These are phyloP conservation scores for Coelogynopora nodosa DNA, from an alignment of 2,888 invertebrate genomes.

Conservation along the genomic window DNA sequence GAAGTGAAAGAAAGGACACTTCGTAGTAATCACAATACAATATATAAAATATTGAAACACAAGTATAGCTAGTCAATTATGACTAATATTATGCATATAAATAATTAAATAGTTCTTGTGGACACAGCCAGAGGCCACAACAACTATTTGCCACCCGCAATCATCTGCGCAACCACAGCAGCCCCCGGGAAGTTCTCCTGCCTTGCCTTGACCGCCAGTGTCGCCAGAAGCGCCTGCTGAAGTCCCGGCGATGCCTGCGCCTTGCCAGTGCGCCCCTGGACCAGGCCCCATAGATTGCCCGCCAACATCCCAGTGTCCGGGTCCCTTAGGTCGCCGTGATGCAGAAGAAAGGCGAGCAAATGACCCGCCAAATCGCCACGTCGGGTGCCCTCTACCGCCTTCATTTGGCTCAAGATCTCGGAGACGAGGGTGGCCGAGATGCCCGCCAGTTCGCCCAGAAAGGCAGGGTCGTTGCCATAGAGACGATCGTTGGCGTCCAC, in stretches of 20 bases:
- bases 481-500: constrained; percentile 40
- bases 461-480: constrained; percentile 34
- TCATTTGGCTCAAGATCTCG: constrained; percentile 21
- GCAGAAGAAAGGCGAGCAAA: background rate
- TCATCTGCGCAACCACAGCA: background rate
- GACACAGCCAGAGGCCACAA: background rate
- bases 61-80: too few relatives aligned
- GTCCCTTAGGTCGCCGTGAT: background rate
- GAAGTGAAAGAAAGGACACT: too few relatives aligned
- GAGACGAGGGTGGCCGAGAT: background rate
- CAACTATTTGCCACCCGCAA: background rate
- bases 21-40: too few relatives aligned
- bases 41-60: too few relatives aligned
- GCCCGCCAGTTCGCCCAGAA: constrained; percentile 24
- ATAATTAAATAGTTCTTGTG: background rate
- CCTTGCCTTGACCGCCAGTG: background rate
- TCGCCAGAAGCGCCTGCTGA: background rate
- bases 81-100: background rate
- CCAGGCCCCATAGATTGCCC: background rate
- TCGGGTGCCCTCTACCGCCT: background rate
- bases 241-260: background rate
- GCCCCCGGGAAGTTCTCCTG: background rate
- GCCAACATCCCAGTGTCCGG: constrained; percentile 10
- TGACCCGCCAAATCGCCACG: background rate
- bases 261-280: background rate